phyloP scores from a whole-genome alignment of 2,888 invertebrate genomes.

The Heliconius aoede region DNA sequence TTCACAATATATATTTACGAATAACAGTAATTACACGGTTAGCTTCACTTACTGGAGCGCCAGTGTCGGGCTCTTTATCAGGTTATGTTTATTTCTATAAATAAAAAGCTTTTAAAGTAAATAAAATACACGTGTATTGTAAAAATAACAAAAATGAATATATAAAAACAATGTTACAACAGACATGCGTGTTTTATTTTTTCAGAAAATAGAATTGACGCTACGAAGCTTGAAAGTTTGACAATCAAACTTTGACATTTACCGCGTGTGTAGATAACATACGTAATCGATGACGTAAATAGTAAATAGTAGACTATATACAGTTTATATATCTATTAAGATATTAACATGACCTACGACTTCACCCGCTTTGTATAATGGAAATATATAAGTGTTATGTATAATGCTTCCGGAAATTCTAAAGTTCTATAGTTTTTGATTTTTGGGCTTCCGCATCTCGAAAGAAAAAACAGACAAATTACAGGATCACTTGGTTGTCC shows the following conservation, averaged over 20 bases:
- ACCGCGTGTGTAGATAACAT: constrained; percentile 31
- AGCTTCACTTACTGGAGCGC: constrained; percentile 32
- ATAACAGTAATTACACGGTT: constrained; percentile 15
- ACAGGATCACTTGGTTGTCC: too few relatives aligned
- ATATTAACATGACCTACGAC: not conserved
- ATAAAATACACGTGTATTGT: not conserved
- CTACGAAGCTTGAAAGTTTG: constrained; percentile 25
- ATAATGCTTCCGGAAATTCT: too few relatives aligned
- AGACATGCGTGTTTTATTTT: constrained; percentile 4
- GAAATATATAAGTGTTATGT: too few relatives aligned
- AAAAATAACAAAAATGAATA: constrained; percentile 15
- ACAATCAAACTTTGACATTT: constrained; percentile 31
- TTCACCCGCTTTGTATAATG: too few relatives aligned
- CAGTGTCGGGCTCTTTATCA: constrained; percentile 33
- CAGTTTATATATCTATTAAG: not conserved
- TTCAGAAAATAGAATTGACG: constrained; percentile 12
- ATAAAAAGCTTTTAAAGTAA: constrained; percentile 8
- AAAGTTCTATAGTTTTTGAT: too few relatives aligned
- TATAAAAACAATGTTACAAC: constrained; percentile 8
- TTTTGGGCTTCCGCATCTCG: too few relatives aligned
- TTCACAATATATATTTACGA: constrained; percentile 22
- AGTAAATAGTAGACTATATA: not conserved
- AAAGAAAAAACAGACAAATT: too few relatives aligned
- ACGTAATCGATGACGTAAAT: not conserved
- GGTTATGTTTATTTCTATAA: constrained; percentile 27